Evolutionary conservation across 2,888 invertebrate species (phyloP), one percentile per base, ranked within the genome.

Genomic region (Ophonus ardosiacus): DNA sequence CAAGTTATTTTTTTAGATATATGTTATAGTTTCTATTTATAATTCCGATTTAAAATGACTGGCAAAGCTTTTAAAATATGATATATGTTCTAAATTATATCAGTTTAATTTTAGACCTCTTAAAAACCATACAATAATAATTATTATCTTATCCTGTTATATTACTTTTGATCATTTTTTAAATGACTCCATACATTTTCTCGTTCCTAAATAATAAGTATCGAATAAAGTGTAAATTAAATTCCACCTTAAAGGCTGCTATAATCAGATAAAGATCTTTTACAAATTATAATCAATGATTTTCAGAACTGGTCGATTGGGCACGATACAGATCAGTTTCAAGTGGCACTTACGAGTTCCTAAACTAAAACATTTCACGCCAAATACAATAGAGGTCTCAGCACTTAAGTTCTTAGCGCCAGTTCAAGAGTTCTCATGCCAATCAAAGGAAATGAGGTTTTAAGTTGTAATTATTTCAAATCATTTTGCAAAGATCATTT

Each of bases 221-320:
- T 51, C 43, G 7, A 51, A 71, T 71, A 38, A 71, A n/a, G 24
- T 71, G 71, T 15, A 71, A 38, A 43, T 51, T 43, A 43, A 43
- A 0, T 24, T 51, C 43, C 40, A 40, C 40, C 10, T 51, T 13
- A 51, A 51, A 51, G 43, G 43, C 13, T 8, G 13, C 2, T 8
- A 51, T 51, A 51, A 51, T 40, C 15, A 24, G 40, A 40, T 71
- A 24, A 18, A 8, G 57, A 78, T 57, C 57, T 24, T 31, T 38
- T 15, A 31, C 79, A 79, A 61, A 79, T 79, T 79, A 79, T 79
- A 21, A 79, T 79, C 79, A 79, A 79, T 79, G 79, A 79, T 79
- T 31, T 31, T 24, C 78, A 78, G 57, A 57, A 78, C 24, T 31
- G 31, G 24, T 13, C 13, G 40, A 68, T 68, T 68, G 63, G 51